phyloP scores from a whole-genome alignment of 2,113 vertebrate species.

The Fukomys damarensis region DNA sequence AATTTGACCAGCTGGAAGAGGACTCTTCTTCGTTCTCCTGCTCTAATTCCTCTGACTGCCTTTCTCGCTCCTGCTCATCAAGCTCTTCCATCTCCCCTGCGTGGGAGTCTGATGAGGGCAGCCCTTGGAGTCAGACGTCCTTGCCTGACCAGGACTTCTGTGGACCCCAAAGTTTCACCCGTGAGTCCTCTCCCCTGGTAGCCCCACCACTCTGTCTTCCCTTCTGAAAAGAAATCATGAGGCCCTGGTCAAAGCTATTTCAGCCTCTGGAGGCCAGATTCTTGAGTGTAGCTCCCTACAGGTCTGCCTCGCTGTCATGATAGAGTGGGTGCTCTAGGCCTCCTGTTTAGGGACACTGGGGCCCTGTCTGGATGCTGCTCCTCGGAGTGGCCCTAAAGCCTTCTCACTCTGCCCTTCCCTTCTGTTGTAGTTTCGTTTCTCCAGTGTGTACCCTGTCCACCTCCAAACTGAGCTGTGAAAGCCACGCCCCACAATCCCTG shows the following conservation, averaged over 20 bases:
- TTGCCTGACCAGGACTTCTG: constrained; percentile 85
- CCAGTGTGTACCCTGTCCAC: background rate
- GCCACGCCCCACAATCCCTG: background rate
- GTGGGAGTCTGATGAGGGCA: constrained; percentile 94
- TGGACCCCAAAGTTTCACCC: constrained; percentile 87
- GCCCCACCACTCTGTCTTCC: background rate
- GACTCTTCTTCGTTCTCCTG: constrained; percentile 47
- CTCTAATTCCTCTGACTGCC: background rate
- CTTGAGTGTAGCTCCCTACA: background rate
- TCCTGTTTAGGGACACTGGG: background rate
- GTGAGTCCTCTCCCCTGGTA: constrained; percentile 87
- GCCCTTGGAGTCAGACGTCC: constrained; percentile 81
- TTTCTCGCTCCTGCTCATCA: constrained; percentile 91
- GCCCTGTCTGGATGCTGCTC: background rate
- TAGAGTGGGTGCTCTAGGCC: too few relatives aligned
- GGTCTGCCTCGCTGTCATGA: background rate
- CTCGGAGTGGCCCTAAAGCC: background rate
- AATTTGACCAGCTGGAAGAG: constrained; percentile 95
- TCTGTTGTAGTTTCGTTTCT: background rate
- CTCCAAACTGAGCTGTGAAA: background rate
- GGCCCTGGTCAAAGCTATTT: background rate
- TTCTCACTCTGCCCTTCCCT: background rate
- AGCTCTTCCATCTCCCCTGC: constrained; percentile 88
- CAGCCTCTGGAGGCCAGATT: background rate
- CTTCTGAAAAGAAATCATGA: background rate